Evolutionary conservation across 2,888 invertebrate genomes (phyloP), one percentile per base, ranked within the genome.

Genomic region (Abscondita cerata): DNA sequence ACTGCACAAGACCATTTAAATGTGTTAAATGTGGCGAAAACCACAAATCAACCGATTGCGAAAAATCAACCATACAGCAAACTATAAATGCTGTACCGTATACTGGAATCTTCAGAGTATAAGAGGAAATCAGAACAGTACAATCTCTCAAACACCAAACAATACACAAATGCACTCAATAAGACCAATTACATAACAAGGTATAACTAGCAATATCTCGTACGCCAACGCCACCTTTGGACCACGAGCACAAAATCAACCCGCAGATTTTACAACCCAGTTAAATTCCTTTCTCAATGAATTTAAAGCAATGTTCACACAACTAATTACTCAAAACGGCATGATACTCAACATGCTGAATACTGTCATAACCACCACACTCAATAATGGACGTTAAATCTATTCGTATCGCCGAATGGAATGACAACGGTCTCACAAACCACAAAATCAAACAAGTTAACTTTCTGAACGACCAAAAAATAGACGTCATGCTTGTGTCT

Each of bases 221-320:
- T 31, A 31, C 31, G 4, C 31, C 9, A 12, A 9, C 31, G 9
- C 4, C 31, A 9, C 9, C 9, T 31, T 9, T 31, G 9, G 31
- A 6, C 31, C 5, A 9, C 31, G 9, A 33, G 15, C 20, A 34
- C 36, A 8, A 15, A 12, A 9, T 34, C 50, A 33, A 16, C 36
- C 16, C 33, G 33, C 34, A 31, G 31, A 31, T 9, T 9, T 31
- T 31, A 31, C 31, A 5, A 6, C 5, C 9, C 31, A 31, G 9
- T 31, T 31, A 31, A 31, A 5, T 31, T 31, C 31, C 5, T 31
- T 31, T 9, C 31, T 31, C 5, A 31, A 5, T 31, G 31, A 31
- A 31, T 31, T 31, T 40, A 51, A 51, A 16, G 12, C 51, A 34
- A 51, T 51, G 33, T 51, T 51, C 25, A 13, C 48, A 4, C 40